A percentile compares a stretch with the other conserved stretches of the same genome.
Evolutionary conservation across 2,888 invertebrate genomes (phyloP).

Genomic region (Hirtodrosophila duncani): DNA sequence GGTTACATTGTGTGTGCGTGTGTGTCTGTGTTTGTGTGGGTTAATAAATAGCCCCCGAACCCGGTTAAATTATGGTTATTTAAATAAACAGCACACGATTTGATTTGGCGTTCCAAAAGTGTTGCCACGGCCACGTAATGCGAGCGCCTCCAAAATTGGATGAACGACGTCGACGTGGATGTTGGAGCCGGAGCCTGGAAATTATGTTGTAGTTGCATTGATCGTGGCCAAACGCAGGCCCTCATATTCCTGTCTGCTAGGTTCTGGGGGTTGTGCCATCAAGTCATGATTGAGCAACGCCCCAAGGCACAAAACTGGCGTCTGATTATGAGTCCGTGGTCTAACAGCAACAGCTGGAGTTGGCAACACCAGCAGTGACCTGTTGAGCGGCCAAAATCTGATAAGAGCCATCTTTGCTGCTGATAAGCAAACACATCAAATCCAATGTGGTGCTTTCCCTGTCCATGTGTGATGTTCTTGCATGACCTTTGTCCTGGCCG

Average conservation of each 20-base stretch:
- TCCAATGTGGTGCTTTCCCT: conserved; percentile 44
- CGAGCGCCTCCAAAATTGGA: conserved; percentile 62
- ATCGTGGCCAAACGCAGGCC: conserved; percentile 47
- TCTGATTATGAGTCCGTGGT: conserved; percentile 61
- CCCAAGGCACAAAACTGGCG: conserved; percentile 67
- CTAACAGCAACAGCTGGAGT: conserved; percentile 33
- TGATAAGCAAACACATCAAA: conserved; percentile 59
- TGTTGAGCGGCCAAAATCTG: not conserved
- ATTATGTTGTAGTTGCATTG: conserved; percentile 65
- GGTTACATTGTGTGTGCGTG: not conserved
- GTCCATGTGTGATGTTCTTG: conserved; percentile 10
- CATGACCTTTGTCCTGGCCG: conserved; percentile 8
- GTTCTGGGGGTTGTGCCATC: conserved; percentile 70
- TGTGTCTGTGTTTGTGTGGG: conserved; percentile 41
- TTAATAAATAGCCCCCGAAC: conserved; percentile 68
- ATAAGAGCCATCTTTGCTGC: conserved; percentile 1
- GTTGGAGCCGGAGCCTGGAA: too few relatives aligned
- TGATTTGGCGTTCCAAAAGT: conserved; percentile 69
- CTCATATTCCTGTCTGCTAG: conserved; percentile 3
- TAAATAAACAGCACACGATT: conserved; percentile 78
- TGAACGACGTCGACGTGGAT: conserved; percentile 33
- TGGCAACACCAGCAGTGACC: conserved; percentile 11
- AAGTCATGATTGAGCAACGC: conserved; percentile 77
- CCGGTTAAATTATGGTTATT: conserved; percentile 76
- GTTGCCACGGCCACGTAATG: conserved; percentile 53